Evolutionary conservation across 2,113 vertebrate genomes (phyloP).

Genomic region (Aleadryas rufinucha): DNA sequence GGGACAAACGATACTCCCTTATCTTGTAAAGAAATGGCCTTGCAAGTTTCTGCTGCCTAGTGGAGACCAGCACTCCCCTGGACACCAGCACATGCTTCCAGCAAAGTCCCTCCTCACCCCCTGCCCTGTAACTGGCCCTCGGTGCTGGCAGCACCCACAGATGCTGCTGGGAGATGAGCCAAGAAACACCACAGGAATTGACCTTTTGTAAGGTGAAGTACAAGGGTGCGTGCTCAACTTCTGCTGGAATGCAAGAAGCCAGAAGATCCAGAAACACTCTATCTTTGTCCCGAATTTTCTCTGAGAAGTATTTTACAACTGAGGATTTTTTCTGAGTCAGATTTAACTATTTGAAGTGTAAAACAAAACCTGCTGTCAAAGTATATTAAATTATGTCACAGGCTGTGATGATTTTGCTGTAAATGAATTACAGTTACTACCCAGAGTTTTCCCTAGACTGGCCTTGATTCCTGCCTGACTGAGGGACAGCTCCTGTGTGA

Average conservation of each 20-base stretch:
- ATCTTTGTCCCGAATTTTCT: neutral
- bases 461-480: neutral
- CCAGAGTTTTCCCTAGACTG: neutral
- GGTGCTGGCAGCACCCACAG: neutral
- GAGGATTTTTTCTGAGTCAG: neutral
- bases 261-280: neutral
- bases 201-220: neutral
- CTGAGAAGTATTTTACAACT: neutral
- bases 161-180: fast-evolving
- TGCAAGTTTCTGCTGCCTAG: no score
- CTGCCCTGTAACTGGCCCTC: fast-evolving
- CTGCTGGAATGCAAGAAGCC: neutral
- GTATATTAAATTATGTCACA: neutral
- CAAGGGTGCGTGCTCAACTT: neutral
- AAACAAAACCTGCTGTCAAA: neutral
- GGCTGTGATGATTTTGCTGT: neutral
- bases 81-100: fast-evolving
- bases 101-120: neutral
- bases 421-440: neutral
- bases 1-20: no score
- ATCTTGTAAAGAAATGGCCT: fast-evolving
- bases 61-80: neutral
- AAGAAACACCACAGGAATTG: fast-evolving
- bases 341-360: neutral
- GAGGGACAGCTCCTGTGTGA: fast-evolving